Evolutionary conservation across 1,140 invertebrate species (phyloP).

Genomic region (Melitaea cinxia): DNA sequence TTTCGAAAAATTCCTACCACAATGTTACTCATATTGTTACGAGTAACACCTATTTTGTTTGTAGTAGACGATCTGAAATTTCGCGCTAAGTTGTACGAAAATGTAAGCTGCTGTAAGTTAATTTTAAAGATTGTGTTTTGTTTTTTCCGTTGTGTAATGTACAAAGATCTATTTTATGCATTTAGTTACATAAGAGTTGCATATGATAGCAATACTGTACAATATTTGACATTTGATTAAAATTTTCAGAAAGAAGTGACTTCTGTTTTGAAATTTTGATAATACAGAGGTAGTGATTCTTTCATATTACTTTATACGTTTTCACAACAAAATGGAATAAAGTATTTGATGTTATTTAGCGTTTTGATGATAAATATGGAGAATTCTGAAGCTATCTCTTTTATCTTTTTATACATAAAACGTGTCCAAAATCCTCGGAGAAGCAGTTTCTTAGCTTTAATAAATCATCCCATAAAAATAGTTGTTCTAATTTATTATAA

Average conservation of each 20-base stretch:
- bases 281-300: neutral
- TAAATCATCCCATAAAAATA: slow-evolving; percentile 8
- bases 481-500: slow-evolving; percentile 62
- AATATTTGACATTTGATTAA: neutral
- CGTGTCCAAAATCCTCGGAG: slow-evolving; percentile 4
- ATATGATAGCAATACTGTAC: neutral
- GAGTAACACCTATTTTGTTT: neutral
- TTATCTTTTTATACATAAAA: slow-evolving; percentile 9
- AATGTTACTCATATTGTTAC: neutral
- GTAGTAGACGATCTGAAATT: neutral
- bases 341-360: neutral
- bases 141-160: neutral
- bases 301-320: neutral
- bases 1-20: slow-evolving; percentile 2
- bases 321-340: neutral
- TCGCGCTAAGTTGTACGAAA: neutral
- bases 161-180: slow-evolving; percentile 12
- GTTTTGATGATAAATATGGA: slow-evolving; percentile 1
- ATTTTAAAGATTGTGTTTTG: neutral
- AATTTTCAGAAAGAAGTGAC: neutral
- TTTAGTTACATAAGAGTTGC: slow-evolving; percentile 4
- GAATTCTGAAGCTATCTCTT: neutral
- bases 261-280: neutral
- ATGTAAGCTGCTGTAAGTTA: neutral
- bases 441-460: slow-evolving; percentile 4